phyloP scores from a whole-genome alignment of 2,797 vertebrate species.

The Eremophila alpestris region DNA sequence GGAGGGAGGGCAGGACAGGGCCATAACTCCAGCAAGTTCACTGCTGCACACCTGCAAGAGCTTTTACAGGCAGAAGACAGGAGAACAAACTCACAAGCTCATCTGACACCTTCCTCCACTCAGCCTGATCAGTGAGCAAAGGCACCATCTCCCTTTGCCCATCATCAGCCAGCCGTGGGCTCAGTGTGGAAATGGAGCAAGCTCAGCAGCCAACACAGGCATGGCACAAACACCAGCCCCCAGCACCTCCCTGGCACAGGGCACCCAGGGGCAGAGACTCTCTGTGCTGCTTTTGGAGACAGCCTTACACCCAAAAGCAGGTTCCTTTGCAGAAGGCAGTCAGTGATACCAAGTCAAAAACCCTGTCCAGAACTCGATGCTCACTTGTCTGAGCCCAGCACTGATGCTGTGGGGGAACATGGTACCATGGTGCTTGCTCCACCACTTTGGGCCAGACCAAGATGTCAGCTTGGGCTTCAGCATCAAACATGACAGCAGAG shows the following conservation, averaged over 20 bases:
- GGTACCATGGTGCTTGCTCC: accelerated
- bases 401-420: accelerated
- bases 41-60: neutral
- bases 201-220: neutral
- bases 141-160: neutral
- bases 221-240: neutral
- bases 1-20: neutral
- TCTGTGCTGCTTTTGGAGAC: neutral
- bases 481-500: neutral
- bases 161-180: accelerated
- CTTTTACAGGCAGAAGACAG: neutral
- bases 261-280: neutral
- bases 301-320: neutral
- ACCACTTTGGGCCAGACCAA: neutral
- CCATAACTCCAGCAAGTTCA: neutral
- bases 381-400: accelerated
- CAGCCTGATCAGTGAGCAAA: neutral
- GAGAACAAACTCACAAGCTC: neutral
- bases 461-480: neutral
- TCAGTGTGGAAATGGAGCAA: neutral
- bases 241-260: neutral
- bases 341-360: neutral
- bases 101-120: neutral
- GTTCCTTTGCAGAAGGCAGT: neutral
- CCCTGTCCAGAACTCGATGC: neutral